These are phyloP conservation scores for Drosophila testacea DNA, from an alignment of 2,888 invertebrate genomes.

Conservation along the genomic window DNA sequence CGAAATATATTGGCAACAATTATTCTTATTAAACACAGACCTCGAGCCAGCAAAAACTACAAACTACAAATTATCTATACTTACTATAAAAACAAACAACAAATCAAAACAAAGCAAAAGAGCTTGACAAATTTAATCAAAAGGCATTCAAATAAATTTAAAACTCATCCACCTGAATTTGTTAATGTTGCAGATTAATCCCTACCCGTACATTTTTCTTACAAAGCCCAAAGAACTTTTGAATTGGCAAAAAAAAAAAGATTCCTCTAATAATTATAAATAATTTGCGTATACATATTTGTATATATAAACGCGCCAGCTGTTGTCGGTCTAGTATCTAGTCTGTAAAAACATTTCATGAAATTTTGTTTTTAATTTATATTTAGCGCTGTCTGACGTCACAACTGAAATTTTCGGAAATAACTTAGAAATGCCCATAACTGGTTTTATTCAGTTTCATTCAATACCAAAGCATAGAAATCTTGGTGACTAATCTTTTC, in stretches of 20 bases:
- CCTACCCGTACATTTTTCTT: slow-evolving; percentile 3
- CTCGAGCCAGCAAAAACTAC: too few species aligned
- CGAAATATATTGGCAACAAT: too few species aligned
- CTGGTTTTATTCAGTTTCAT: slow-evolving; percentile 52
- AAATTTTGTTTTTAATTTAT: slow-evolving; percentile 21
- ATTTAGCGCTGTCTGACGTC: slow-evolving; percentile 49
- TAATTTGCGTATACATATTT: slow-evolving; percentile 40
- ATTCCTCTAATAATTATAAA: slow-evolving; percentile 44
- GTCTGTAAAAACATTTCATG: slow-evolving; percentile 14
- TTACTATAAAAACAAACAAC: slow-evolving; percentile 13
- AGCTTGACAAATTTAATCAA: slow-evolving; percentile 9
- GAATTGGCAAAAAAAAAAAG: slow-evolving; percentile 32
- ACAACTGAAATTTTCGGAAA: slow-evolving; percentile 28
- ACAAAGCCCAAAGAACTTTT: slow-evolving; percentile 31
- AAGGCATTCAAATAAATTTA: slow-evolving; percentile 15
- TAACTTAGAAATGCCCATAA: slow-evolving; percentile 40
- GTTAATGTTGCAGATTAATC: not conserved
- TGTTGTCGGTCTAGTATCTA: slow-evolving; percentile 42
- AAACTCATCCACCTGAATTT: slow-evolving; percentile 8
- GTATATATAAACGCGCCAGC: slow-evolving; percentile 35
- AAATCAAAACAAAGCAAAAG: slow-evolving; percentile 11
- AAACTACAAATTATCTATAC: too few species aligned
- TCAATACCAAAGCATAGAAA: slow-evolving; percentile 3
- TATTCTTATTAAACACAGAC: too few species aligned
- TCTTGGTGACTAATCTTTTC: slow-evolving; percentile 5